Evolutionary conservation across 2,113 vertebrate genomes (phyloP), one percentile per base, ranked within the genome.

Genomic region (Falco punctatus): DNA sequence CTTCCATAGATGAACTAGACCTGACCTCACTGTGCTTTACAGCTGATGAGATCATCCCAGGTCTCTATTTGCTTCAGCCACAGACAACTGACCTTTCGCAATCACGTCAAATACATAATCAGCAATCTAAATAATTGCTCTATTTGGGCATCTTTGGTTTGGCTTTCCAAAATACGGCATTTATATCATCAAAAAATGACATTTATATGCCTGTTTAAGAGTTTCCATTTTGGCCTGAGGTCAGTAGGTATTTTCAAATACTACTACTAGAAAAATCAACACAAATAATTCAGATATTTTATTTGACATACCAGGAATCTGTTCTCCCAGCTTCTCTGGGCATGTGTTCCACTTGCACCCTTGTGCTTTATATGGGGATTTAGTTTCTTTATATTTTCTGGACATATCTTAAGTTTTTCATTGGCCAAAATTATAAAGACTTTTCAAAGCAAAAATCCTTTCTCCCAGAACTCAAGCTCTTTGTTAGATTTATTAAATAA

Each of bases 121-220:
- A 85, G 78, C 81, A 96, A 95, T 86, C 95, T 64, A 91, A 97
- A 88, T 96, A 95, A 97, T 93, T 80, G 87, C 84, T 95, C 91
- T 91, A 12, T 80, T 86, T 88, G 91, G 79, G 87, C 74, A 91
- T 91, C 93, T 88, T 73, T 77, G 70, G 58, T 97, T 87, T 40
- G 58, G 78, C 89, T 87, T 90, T 90, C 55, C 71, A 87, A 82
- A 94, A 87, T 42, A 62, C 0, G 13, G 59, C 74, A 58, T 92
- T 85, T 85, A 55, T 88, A 73, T 85, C 27, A 93, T 73, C 81
- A 67, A 62, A 94, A 89, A 75, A 64, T 35, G 81, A 85, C 93
- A 95, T 89, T 89, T 85, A 79, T 94, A 91, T 65, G 74, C 78
- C 59, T 77, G 66, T 90, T 95, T 48, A 67, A 81, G 92, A 71